Evolutionary conservation across 2,888 invertebrate genomes (phyloP).

Genomic region (Aricia artaxerxes): DNA sequence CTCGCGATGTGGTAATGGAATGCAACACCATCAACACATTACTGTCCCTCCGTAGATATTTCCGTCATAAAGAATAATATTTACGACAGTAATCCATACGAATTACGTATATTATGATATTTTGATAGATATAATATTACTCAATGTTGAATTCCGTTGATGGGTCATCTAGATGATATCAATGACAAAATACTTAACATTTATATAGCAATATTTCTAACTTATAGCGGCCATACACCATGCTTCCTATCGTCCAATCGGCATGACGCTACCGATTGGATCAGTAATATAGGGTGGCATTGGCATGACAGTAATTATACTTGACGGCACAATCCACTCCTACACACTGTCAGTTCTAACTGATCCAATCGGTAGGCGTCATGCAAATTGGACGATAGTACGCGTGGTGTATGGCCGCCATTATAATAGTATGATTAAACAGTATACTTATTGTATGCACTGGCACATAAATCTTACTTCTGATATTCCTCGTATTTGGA

Average conservation of each 20-base stretch:
- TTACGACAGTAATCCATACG: neutral
- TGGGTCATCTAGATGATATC: neutral
- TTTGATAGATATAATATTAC: neutral
- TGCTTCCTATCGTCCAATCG: too few relatives aligned
- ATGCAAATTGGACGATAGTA: too few relatives aligned
- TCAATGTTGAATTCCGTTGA: neutral
- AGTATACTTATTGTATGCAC: neutral
- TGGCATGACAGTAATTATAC: too few relatives aligned
- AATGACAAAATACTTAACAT: neutral
- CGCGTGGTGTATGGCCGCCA: too few relatives aligned
- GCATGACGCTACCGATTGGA: too few relatives aligned
- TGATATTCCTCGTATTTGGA: slow-evolving; percentile 8
- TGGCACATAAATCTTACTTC: neutral
- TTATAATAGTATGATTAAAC: neutral
- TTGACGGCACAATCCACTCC: too few relatives aligned
- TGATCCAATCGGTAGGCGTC: too few relatives aligned
- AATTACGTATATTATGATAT: neutral
- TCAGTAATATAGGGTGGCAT: too few relatives aligned
- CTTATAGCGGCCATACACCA: neutral
- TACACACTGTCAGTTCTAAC: too few relatives aligned
- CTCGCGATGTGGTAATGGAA: slow-evolving; percentile 10
- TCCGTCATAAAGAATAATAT: neutral
- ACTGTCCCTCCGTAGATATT: neutral
- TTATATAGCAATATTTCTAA: neutral
- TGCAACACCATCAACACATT: slow-evolving; percentile 15